phyloP scores from a whole-genome alignment of 2,888 invertebrate species.

The Arctia plantaginis region DNA sequence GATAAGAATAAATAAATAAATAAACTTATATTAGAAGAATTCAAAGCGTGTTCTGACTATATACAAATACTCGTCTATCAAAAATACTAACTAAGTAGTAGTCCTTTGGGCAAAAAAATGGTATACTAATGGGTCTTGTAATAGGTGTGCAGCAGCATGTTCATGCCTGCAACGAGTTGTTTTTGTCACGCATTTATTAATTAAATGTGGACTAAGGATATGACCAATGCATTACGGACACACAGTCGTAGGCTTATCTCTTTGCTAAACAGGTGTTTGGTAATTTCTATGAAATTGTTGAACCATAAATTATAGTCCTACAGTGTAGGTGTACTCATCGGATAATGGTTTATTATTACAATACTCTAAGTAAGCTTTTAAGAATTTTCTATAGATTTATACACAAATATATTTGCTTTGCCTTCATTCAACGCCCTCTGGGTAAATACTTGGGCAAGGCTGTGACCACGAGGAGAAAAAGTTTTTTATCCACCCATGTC shows the following conservation, averaged over 20 bases:
- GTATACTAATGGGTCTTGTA: background rate
- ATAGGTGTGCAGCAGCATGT: no score
- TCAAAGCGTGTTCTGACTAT: background rate
- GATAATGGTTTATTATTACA: no score
- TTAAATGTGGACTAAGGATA: background rate
- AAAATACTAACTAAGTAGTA: background rate
- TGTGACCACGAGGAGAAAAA: background rate
- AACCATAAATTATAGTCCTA: no score
- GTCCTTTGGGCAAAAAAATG: background rate
- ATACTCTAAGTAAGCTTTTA: no score
- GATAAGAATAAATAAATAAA: no score
- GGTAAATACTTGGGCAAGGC: background rate
- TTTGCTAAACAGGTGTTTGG: background rate
- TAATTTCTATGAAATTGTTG: no score
- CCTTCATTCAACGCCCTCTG: no score
- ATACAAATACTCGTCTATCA: background rate
- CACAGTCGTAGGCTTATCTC: background rate
- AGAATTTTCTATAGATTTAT: no score
- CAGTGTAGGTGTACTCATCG: no score
- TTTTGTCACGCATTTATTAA: background rate
- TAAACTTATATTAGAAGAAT: background rate
- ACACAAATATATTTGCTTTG: no score
- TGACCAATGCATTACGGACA: background rate
- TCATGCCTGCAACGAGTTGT: background rate
- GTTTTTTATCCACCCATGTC: background rate